These are phyloP conservation scores for Bombus polaris DNA, from an alignment of 1,140 invertebrate species.

Conservation along the genomic window DNA sequence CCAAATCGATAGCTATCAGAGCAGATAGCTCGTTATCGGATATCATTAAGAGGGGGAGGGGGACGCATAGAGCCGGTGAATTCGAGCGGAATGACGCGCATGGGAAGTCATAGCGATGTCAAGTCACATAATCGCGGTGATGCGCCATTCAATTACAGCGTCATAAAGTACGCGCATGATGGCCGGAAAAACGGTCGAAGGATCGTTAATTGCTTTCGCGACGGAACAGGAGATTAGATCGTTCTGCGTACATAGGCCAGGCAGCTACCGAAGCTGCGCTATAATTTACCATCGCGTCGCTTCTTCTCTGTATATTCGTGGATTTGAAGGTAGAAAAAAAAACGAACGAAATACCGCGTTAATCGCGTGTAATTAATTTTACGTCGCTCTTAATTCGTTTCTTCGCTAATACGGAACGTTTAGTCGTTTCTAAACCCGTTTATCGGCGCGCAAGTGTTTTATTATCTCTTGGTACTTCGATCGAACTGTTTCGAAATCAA, in stretches of 20 bases:
- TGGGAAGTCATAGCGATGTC: slow-evolving; percentile 42
- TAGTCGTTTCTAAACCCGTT: too few species aligned
- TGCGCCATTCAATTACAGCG: slow-evolving; percentile 39
- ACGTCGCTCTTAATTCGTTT: not conserved
- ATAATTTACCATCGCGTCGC: not conserved
- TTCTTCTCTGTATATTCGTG: not conserved
- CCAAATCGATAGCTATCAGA: slow-evolving; percentile 20
- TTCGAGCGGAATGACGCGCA: slow-evolving; percentile 22
- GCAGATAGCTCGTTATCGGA: slow-evolving; percentile 16
- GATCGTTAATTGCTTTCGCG: slow-evolving; percentile 48
- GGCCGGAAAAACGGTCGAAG: slow-evolving; percentile 43
- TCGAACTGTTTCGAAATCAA: too few species aligned
- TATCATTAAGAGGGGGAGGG: not conserved
- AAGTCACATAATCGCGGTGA: slow-evolving; percentile 35
- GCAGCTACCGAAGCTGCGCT: not conserved
- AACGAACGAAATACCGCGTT: not conserved
- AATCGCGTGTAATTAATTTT: not conserved
- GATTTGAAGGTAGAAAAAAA: not conserved
- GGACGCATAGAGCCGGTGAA: slow-evolving; percentile 2
- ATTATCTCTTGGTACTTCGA: not conserved
- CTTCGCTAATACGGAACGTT: not conserved
- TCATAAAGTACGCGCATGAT: slow-evolving; percentile 44
- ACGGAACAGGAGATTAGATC: slow-evolving; percentile 22
- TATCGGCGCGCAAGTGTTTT: too few species aligned
- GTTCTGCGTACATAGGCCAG: not conserved